Evolutionary conservation across 37 sponge, comb jelly and placozoan genomes (phyloP), one percentile per base, ranked within the genome.

Genomic region (Chondrosia reniformis): DNA sequence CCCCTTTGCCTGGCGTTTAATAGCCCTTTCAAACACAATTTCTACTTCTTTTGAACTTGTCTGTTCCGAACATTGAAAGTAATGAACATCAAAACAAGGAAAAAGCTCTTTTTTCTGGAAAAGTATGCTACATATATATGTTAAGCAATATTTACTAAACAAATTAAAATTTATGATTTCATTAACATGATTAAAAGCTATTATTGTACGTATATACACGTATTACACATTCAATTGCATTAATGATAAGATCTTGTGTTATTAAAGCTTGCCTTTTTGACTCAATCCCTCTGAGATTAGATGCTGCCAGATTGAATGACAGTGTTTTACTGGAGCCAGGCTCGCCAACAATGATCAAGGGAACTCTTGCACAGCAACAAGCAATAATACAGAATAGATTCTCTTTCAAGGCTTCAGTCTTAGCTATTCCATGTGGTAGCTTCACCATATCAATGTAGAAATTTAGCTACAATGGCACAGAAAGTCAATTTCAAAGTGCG

Each of bases 311-410:
- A 37, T 92, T 91, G 74, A 96, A 96, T 12, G 96, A 96, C 31
- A 96, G 87, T 0, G 93, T 96, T 61, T 94, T 94, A 19, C 93
- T 92, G 7, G 90, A 88, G 21, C 96, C 96, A 36, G 96, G 96
- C 13, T 90, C 56, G 12, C 96, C 96, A 30, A 92, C 93, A 61
- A 96, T 96, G 46, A 96, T 92, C 1, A 96, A 71, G 45, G 96
- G 96, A 24, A 86, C 87, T 52, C 84, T 82, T 0, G 89, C 86
- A 55, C 80, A 77, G 21, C 90, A 86, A 71, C 96, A 96, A 1
- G 89, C 75, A 33, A 89, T 87, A 33, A 79, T 92, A 37, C 90
- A 87, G 81, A 96, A 96, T 22, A 96, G 31, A 74, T 96, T 96
- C 81, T 96, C 96, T 38, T 86, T 89, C 65, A 95, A 67, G 2